These are phyloP conservation scores for Phaethornis superciliosus DNA, from an alignment of 2,113 vertebrate genomes.

Conservation along the genomic window DNA sequence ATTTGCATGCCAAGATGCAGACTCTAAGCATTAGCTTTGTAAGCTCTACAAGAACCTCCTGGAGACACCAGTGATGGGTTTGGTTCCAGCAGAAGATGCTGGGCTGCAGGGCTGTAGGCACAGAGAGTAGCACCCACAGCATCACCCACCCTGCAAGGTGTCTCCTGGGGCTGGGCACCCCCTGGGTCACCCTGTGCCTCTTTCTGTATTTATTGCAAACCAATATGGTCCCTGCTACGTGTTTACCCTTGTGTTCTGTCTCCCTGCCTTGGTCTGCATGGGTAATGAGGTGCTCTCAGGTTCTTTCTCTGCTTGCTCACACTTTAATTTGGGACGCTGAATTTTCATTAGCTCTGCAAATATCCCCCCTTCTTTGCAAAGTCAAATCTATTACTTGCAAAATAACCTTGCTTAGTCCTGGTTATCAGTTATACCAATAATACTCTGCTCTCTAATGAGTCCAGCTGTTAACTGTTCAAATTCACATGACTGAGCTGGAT, in stretches of 20 bases:
- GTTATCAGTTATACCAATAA: conserved; percentile 67
- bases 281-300: conserved; percentile 45
- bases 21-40: neutral
- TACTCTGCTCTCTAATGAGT: conserved; percentile 49
- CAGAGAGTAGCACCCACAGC: fast-evolving
- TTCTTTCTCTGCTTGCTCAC: conserved; percentile 1
- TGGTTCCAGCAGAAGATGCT: neutral
- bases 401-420: conserved; percentile 63
- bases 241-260: conserved; percentile 16
- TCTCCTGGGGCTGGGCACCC: neutral
- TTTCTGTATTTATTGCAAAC: neutral
- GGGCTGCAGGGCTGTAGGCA: neutral
- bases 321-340: conserved; percentile 16
- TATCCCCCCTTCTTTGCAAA: conserved; percentile 42
- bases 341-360: conserved; percentile 68
- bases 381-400: conserved; percentile 57
- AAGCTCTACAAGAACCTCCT: neutral
- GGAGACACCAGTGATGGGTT: neutral
- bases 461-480: conserved; percentile 65
- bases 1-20: conserved; percentile 15
- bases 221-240: neutral
- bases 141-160: fast-evolving
- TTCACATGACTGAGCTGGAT: neutral
- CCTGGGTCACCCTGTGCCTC: neutral
- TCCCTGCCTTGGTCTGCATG: neutral